Percentiles rank a stretch among this genome's conserved stretches.
These are phyloP conservation scores for Iselma pallidipennis DNA, from an alignment of 2,888 invertebrate genomes.

Conservation along the genomic window DNA sequence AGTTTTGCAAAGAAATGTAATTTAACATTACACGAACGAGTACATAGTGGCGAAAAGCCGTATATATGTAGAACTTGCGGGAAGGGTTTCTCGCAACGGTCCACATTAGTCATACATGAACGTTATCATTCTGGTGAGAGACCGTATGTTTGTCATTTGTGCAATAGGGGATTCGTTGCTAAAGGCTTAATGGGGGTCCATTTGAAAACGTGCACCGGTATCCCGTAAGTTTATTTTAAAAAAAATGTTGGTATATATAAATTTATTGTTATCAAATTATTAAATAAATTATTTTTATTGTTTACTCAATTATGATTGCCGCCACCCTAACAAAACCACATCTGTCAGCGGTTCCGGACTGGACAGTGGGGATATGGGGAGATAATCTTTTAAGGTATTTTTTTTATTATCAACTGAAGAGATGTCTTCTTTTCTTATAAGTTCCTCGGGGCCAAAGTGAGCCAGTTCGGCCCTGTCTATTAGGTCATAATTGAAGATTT, in stretches of 20 bases:
- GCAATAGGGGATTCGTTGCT: slow-evolving; percentile 64
- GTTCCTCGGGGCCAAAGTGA: too few species aligned
- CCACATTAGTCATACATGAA: slow-evolving; percentile 31
- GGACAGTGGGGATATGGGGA: too few species aligned
- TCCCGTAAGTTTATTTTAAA: background rate
- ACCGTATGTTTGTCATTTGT: slow-evolving; percentile 62
- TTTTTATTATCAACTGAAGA: too few species aligned
- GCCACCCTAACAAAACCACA: too few species aligned
- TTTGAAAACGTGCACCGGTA: slow-evolving; percentile 55
- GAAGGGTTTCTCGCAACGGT: slow-evolving; percentile 32
- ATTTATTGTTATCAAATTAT: background rate
- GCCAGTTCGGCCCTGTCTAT: too few species aligned
- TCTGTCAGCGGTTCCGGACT: too few species aligned
- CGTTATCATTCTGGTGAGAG: slow-evolving; percentile 38
- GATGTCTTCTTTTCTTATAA: too few species aligned
- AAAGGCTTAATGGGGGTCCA: slow-evolving; percentile 64
- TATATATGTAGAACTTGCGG: slow-evolving; percentile 36
- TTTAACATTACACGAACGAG: slow-evolving; percentile 34
- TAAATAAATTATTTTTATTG: background rate
- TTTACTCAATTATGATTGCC: too few species aligned
- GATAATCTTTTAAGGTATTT: too few species aligned
- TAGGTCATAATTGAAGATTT: background rate
- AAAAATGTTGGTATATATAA: background rate
- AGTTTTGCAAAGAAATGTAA: slow-evolving; percentile 40
- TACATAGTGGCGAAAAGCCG: slow-evolving; percentile 39